Conservation (phyloP, 92 coral and sea anemone species). For the Parazoanthus atlanticus region DNA sequence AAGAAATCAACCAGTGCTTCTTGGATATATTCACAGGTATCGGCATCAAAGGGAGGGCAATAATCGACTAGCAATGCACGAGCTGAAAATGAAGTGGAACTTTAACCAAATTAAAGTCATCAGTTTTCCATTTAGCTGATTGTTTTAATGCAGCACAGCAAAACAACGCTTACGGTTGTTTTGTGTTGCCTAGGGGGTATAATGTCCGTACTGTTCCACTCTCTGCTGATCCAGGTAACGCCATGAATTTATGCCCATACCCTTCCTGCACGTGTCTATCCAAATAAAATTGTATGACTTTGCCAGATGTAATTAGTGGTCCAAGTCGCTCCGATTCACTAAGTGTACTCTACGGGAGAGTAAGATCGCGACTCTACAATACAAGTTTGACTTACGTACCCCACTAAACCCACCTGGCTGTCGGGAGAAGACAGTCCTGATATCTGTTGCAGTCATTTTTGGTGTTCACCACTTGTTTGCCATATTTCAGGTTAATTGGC, state of each 20-base stretch:
- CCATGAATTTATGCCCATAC: too few species aligned
- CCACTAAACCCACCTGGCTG: slow-evolving; percentile 75
- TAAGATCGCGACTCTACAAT: background rate
- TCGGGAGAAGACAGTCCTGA: slow-evolving; percentile 74
- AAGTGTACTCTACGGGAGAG: background rate
- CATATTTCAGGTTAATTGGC: background rate
- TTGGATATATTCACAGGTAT: slow-evolving; percentile 76
- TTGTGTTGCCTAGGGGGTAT: too few species aligned
- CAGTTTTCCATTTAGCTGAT: too few species aligned
- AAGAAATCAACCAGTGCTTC: slow-evolving; percentile 81
- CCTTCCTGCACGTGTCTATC: too few species aligned
- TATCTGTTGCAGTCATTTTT: slow-evolving; percentile 40
- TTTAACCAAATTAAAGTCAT: too few species aligned
- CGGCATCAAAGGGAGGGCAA: slow-evolving; percentile 89
- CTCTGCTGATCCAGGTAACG: too few species aligned
- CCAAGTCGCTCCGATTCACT: background rate
- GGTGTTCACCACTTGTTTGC: slow-evolving; percentile 7
- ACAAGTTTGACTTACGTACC: background rate
- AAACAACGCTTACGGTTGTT: background rate
- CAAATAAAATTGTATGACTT: background rate
- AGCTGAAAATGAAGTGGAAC: slow-evolving; percentile 52
- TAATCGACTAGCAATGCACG: slow-evolving; percentile 84
- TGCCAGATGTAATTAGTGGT: background rate
- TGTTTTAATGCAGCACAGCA: background rate
- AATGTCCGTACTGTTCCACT: too few species aligned